These are phyloP conservation scores for Callinectes sapidus DNA, from an alignment of 2,888 invertebrate species.

Conservation along the genomic window DNA sequence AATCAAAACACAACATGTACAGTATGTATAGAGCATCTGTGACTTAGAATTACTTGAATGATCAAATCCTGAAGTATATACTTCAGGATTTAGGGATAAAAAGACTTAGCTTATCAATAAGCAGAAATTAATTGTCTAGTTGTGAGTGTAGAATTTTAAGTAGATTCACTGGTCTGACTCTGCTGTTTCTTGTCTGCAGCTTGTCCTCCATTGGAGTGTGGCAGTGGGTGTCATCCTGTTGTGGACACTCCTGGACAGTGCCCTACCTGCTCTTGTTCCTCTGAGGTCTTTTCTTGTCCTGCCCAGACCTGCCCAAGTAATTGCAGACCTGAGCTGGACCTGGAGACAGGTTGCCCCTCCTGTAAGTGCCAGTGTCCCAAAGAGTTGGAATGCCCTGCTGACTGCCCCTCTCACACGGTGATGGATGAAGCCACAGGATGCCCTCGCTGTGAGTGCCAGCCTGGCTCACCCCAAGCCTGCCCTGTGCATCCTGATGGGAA, in stretches of 20 bases:
- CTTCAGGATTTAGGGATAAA: too few relatives aligned
- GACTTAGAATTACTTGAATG: too few relatives aligned
- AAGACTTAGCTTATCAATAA: too few relatives aligned
- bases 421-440: slow-evolving; percentile 3
- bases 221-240: neutral
- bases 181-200: neutral
- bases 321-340: slow-evolving; percentile 36
- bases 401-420: neutral
- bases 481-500: neutral
- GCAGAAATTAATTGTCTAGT: too few relatives aligned
- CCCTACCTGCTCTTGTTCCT: slow-evolving; percentile 32
- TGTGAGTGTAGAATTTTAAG: neutral
- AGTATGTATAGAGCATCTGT: too few relatives aligned
- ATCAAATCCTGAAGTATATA: too few relatives aligned
- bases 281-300: slow-evolving; percentile 41
- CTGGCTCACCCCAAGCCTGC: neutral
- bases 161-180: neutral
- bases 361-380: slow-evolving; percentile 42
- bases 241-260: neutral
- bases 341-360: slow-evolving; percentile 42
- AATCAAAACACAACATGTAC: too few relatives aligned
- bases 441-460: neutral
- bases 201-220: neutral
- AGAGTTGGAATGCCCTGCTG: neutral
- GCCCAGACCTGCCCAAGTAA: slow-evolving; percentile 35